phyloP scores from a whole-genome alignment of 2,888 invertebrate genomes.

The Epicampocera succincta region DNA sequence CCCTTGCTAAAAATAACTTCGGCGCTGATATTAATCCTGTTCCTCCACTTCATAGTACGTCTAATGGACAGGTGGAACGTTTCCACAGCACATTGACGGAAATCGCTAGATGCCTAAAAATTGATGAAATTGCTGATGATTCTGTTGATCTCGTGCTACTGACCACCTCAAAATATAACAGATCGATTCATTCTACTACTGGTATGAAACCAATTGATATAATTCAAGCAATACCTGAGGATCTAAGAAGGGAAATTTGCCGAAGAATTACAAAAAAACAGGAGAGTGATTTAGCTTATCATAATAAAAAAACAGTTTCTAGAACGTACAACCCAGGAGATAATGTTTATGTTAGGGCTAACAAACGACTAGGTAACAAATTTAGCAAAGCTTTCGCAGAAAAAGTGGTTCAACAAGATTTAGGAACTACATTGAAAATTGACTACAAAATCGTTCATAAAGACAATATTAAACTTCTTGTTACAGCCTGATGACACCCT shows the following conservation, averaged over 20 bases:
- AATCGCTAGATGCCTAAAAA: constrained; percentile 7
- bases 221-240: background rate
- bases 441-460: background rate
- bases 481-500: too few relatives aligned
- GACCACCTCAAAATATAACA: background rate
- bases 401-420: background rate
- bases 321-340: background rate
- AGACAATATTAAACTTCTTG: too few relatives aligned
- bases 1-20: background rate
- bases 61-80: too few relatives aligned
- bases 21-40: background rate
- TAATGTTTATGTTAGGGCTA: background rate
- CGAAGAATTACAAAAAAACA: background rate
- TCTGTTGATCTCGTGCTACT: background rate
- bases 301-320: background rate
- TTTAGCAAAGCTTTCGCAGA: background rate
- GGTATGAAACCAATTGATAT: constrained; percentile 4
- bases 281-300: background rate
- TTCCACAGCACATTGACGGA: constrained; percentile 2
- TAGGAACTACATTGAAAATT: background rate
- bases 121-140: background rate
- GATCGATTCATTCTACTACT: background rate
- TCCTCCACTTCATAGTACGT: constrained; percentile 1
- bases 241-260: background rate
- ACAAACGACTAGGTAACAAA: constrained; percentile 1